Evolutionary conservation across 2,888 invertebrate genomes (phyloP), one percentile per base, ranked within the genome.

Genomic region (Agriopis leucophaearia): DNA sequence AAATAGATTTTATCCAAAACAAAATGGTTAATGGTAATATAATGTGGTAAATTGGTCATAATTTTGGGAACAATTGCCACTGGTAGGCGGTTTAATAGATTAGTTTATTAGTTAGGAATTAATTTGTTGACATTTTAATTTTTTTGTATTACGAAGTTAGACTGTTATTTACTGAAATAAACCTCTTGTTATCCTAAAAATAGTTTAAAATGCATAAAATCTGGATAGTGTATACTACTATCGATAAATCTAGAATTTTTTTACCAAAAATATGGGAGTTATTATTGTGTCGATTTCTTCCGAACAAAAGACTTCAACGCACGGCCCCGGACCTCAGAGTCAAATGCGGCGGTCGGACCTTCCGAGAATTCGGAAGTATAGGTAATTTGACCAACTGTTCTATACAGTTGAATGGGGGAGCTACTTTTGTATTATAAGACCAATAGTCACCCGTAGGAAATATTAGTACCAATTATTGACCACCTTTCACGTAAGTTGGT

Each of bases 221-320:
- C 27, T 27, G 27, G 18, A 27, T 44, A n/a, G 0, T 42, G 42
- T 0, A n/a, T 40, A 40, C 9, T 44, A 48, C 2, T 18, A 48
- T 40, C 7, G 10, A 8, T 13, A 16, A 47, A 48, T 58, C 12
- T 16, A 38, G 48, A 58, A 15, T 8, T 38, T 48, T 38, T 48
- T 47, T 1, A 27, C 58, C 12, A 38, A 48, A 48, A 58, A 47
- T 36, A 12, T 38, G 38, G 13, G 12, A 13, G 8, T 55, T 27
- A 13, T 44, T 36, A 38, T 18, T 9, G 54, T 8, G 36, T 44
- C 16, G 16, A 45, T 59, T 59, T 63, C 54, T 50, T 35, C n/a
- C 59, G 44, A 63, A 60, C 45, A 56, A 68, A 68, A 68, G 68
- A 68, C 60, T 38, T 68, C 68, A 68, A 68, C 68, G 68, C 59